These are phyloP conservation scores for Larimichthys polyactis DNA, from an alignment of 2,113 vertebrate species.

Conservation along the genomic window DNA sequence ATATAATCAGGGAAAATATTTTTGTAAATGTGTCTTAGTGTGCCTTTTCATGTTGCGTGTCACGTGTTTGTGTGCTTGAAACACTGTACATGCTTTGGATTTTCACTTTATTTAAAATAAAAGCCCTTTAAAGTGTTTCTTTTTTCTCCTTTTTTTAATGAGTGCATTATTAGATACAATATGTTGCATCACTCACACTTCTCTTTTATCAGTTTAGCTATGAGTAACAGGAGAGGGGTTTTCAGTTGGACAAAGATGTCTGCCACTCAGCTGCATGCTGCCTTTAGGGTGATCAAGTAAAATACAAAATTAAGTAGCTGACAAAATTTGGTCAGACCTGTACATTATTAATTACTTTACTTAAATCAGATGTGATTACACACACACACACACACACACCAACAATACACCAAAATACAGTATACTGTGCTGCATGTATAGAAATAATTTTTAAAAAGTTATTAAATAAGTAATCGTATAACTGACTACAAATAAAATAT, in stretches of 20 bases:
- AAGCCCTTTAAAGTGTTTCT: conserved; percentile 25
- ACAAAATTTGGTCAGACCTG: not conserved
- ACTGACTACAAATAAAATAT: not conserved
- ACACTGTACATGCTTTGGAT: conserved; percentile 75
- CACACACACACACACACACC: not conserved
- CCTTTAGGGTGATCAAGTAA: conserved; percentile 55
- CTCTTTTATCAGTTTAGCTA: not conserved
- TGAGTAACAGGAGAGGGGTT: conserved; percentile 5
- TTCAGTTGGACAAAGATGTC: conserved; percentile 9
- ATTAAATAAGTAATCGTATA: not conserved
- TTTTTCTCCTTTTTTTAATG: not conserved
- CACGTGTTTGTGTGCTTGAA: conserved; percentile 61
- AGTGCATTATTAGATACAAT: not conserved
- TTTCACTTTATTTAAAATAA: conserved; percentile 63
- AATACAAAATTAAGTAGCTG: not conserved
- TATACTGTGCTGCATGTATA: not conserved
- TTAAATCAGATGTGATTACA: not conserved
- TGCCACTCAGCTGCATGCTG: conserved; percentile 59
- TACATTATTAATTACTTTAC: not conserved
- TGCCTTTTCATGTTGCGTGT: conserved; percentile 12
- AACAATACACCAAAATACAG: not conserved
- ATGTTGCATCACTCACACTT: not conserved
- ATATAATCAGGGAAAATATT: conserved; percentile 7
- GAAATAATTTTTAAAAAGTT: too few relatives aligned
- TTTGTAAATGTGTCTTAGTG: conserved; percentile 54